Evolutionary conservation across 1,140 invertebrate species (phyloP), one percentile per base, ranked within the genome.

Genomic region (Drosophila kepulauana): DNA sequence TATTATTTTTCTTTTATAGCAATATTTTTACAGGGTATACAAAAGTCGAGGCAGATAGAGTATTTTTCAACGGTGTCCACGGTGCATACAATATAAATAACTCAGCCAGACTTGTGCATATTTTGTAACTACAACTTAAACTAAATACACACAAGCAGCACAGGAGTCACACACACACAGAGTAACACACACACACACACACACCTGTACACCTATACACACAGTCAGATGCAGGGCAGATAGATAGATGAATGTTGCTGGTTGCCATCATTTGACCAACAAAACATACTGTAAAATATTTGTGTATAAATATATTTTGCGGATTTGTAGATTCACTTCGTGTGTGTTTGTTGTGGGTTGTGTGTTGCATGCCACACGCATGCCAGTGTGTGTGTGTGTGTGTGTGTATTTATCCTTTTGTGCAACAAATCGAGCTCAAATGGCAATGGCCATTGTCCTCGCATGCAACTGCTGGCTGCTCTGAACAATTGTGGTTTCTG

Each of bases 51-150:
- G 4, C 48, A 2, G 2, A 3, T 5, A 7, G 10, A 0, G 3
- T 35, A 1, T 13, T 15, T 10, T 15, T 30, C n/a, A 15, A 30
- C 2, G 0, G 16, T 41, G 11, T 57, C 45, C 68, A 33, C 45
- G 30, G 25, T 33, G 56, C 77, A 77, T 58, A 67, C 81, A 79
- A 69, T 78, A 85, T 81, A 85, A 84, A 81, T 85, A 84, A 85
- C 81, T 85, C 81, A 65, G 71, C 38, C 67, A 63, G 79, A 64
- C 68, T 80, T 87, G 82, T 87, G 79, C 79, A 86, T 87, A 87
- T 86, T 86, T 86, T 82, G 79, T 82, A 77, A 70, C 68, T 71
- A 73, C 79, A 87, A 87, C 82, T 86, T 86, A 54, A 79, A 86
- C 82, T 79, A 87, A 82, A 87, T 87, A 87, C 68, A 79, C 35